Conservation (phyloP, 1,140 invertebrate genomes). For the Archivesica marissinica region DNA sequence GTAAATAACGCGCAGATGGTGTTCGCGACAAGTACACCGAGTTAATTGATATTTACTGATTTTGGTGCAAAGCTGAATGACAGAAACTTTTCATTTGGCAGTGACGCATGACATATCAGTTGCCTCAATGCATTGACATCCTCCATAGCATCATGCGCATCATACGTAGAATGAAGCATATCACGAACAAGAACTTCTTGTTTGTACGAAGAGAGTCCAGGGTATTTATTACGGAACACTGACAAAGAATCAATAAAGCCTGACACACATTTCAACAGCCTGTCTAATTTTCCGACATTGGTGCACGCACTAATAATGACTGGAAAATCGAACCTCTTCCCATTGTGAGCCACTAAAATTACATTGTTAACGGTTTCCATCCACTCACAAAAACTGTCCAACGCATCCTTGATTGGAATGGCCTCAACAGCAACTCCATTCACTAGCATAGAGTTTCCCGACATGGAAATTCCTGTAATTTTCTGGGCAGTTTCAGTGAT, state of each 20-base stretch:
- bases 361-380: constrained; percentile 39
- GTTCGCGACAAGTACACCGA: too few species aligned
- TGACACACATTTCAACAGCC: neutral
- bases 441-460: neutral
- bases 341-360: constrained; percentile 60
- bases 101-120: neutral
- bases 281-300: too few species aligned
- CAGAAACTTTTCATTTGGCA: neutral
- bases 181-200: constrained; percentile 35
- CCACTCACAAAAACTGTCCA: constrained; percentile 43
- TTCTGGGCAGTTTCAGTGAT: constrained; percentile 17
- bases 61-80: neutral
- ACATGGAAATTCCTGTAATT: constrained; percentile 31
- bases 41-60: neutral
- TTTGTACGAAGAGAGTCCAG: neutral
- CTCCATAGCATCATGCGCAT: constrained; percentile 43
- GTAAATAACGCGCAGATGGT: too few species aligned
- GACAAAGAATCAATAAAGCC: constrained; percentile 31
- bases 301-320: constrained; percentile 1
- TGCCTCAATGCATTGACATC: constrained; percentile 24
- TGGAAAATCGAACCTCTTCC: constrained; percentile 56
- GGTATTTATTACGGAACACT: constrained; percentile 34
- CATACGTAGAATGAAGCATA: constrained; percentile 10
- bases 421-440: constrained; percentile 20
- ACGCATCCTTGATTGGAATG: neutral